A percentile compares a stretch with the other conserved stretches of the same genome.
phyloP scores from a whole-genome alignment of 1,140 invertebrate species.

The Heliconius hermathena region DNA sequence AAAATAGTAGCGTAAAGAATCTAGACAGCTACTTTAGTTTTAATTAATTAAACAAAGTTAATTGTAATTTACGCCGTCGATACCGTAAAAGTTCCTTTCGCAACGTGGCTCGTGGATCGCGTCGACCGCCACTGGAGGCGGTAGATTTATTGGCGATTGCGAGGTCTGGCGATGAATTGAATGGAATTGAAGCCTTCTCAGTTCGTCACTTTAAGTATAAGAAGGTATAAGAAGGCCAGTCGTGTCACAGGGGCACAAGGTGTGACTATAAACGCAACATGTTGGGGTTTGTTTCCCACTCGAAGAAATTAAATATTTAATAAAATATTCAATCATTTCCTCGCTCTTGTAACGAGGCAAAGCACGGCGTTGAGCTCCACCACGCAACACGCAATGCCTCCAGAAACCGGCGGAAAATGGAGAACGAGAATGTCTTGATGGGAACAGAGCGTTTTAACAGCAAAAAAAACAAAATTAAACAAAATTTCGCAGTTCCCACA shows the following conservation, averaged over 20 bases:
- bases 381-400: too few species aligned
- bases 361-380: too few species aligned
- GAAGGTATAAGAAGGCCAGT: too few species aligned
- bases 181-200: slow-evolving; percentile 12
- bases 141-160: slow-evolving; percentile 4
- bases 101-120: not conserved
- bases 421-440: too few species aligned
- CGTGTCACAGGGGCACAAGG: too few species aligned
- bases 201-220: not conserved
- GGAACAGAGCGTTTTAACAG: too few species aligned
- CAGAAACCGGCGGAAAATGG: too few species aligned
- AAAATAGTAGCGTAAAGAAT: not conserved
- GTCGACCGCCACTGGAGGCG: not conserved
- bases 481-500: not conserved
- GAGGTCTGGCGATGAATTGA: not conserved
- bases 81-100: not conserved
- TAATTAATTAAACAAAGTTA: not conserved
- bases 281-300: too few species aligned
- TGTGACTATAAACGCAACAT: too few species aligned
- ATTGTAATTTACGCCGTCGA: slow-evolving; percentile 1
- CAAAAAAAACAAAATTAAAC: not conserved
- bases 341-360: too few species aligned
- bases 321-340: too few species aligned
- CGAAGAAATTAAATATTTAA: too few species aligned
- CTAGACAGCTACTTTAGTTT: not conserved